Evolutionary conservation across 2,888 invertebrate genomes (phyloP).

Genomic region (Nomada hirtipes): DNA sequence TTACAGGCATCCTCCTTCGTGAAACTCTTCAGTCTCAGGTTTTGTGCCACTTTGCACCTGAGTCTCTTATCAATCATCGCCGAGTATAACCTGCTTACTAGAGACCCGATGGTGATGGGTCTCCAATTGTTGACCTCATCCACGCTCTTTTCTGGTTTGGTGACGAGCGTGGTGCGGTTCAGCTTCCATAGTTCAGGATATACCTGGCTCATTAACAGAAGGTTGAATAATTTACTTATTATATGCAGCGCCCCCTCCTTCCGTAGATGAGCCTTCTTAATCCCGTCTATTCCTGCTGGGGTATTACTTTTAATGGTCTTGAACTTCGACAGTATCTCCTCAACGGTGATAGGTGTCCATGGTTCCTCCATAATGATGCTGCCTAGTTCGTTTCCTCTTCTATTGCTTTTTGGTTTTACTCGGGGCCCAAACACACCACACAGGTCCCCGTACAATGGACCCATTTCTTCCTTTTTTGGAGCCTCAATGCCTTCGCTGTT

Average conservation of each 20-base stretch:
- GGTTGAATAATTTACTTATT: background rate
- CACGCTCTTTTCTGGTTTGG: too few species aligned
- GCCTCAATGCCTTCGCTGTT: background rate
- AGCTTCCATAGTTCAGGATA: background rate
- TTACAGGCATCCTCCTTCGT: background rate
- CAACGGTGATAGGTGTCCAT: too few species aligned
- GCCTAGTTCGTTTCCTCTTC: too few species aligned
- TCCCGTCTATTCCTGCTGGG: background rate
- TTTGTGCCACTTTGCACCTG: accelerated
- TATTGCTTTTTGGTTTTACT: too few species aligned
- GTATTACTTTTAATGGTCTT: background rate
- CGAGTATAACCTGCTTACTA: background rate
- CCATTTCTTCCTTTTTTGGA: background rate
- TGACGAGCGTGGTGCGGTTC: background rate
- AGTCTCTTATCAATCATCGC: background rate
- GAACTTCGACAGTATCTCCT: too few species aligned
- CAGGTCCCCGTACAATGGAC: background rate
- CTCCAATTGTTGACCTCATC: too few species aligned
- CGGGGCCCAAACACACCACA: background rate
- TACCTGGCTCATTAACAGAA: background rate
- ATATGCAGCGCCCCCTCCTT: background rate
- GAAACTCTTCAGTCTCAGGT: background rate
- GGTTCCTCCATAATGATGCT: accelerated
- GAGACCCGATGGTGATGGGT: too few species aligned
- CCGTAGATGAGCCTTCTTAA: background rate